phyloP scores from a whole-genome alignment of 2,888 invertebrate genomes.

The Halictus ligatus region DNA sequence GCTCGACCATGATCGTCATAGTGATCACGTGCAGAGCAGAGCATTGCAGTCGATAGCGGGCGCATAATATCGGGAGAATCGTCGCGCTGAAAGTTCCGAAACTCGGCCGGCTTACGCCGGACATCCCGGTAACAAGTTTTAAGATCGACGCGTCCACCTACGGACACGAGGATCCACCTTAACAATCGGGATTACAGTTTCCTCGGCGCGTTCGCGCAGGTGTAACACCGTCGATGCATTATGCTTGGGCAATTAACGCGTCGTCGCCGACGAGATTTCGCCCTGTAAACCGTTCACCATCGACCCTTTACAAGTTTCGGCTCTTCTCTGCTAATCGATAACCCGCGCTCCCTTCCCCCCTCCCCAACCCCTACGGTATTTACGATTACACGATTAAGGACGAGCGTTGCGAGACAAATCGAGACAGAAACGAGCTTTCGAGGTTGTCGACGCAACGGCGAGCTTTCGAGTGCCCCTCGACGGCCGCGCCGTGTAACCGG shows the following conservation, averaged over 20 bases:
- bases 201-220: not conserved
- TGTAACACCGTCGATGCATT: conserved; percentile 42
- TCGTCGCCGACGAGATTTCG: conserved; percentile 39
- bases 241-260: conserved; percentile 47
- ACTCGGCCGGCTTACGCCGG: not conserved
- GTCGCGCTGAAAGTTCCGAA: conserved; percentile 1
- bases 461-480: not conserved
- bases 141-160: not conserved
- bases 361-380: not conserved
- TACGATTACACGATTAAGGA: conserved; percentile 39
- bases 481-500: not conserved
- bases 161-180: not conserved
- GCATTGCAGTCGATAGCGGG: not conserved
- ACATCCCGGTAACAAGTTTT: not conserved
- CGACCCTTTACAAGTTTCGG: conserved; percentile 32
- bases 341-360: not conserved
- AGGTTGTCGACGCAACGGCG: not conserved
- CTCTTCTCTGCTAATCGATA: conserved; percentile 42
- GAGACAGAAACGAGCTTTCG: conserved; percentile 23
- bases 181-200: not conserved
- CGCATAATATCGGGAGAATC: not conserved
- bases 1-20: too few relatives aligned
- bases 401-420: conserved; percentile 42
- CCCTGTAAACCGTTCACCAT: conserved; percentile 49
- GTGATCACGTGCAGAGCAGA: too few relatives aligned